These are phyloP conservation scores for Panulirus ornatus DNA, from an alignment of 1,140 invertebrate genomes.

Conservation along the genomic window DNA sequence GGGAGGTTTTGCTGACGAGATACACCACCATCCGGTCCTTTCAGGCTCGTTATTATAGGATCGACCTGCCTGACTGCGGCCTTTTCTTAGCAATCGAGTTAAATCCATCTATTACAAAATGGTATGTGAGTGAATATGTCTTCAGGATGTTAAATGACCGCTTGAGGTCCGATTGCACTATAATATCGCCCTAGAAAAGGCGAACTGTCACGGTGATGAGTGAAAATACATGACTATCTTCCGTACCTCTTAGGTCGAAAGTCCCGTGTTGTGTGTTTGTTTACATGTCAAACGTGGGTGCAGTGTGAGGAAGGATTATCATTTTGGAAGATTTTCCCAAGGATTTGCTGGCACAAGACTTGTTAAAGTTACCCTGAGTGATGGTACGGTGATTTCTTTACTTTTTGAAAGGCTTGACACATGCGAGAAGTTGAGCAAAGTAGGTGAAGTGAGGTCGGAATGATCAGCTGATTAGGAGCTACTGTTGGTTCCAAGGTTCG, in stretches of 20 bases:
- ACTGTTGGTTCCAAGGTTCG: too few species aligned
- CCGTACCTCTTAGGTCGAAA: conserved; percentile 42
- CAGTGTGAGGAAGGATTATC: neutral
- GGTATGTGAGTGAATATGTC: conserved; percentile 27
- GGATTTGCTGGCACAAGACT: too few species aligned
- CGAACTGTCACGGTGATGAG: neutral
- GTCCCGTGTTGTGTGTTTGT: conserved; percentile 52
- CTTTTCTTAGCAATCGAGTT: conserved; percentile 3
- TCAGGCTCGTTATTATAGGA: neutral
- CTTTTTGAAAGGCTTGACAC: too few species aligned
- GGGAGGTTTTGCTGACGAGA: conserved; percentile 57
- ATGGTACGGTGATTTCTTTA: too few species aligned
- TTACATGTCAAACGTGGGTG: conserved; percentile 56
- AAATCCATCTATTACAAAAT: conserved; percentile 40
- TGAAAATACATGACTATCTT: neutral
- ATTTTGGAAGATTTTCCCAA: conserved; percentile 1
- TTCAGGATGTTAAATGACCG: neutral
- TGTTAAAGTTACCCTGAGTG: too few species aligned
- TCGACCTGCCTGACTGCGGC: neutral
- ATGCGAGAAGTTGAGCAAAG: too few species aligned
- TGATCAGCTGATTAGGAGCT: too few species aligned
- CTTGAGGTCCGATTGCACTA: neutral
- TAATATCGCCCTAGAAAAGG: neutral
- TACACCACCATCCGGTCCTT: conserved; percentile 48
- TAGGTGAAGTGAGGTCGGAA: too few species aligned